A percentile compares a stretch with the other conserved stretches of the same genome.
Evolutionary conservation across 2,797 vertebrate genomes (phyloP).

Genomic region (Pristis pectinata): DNA sequence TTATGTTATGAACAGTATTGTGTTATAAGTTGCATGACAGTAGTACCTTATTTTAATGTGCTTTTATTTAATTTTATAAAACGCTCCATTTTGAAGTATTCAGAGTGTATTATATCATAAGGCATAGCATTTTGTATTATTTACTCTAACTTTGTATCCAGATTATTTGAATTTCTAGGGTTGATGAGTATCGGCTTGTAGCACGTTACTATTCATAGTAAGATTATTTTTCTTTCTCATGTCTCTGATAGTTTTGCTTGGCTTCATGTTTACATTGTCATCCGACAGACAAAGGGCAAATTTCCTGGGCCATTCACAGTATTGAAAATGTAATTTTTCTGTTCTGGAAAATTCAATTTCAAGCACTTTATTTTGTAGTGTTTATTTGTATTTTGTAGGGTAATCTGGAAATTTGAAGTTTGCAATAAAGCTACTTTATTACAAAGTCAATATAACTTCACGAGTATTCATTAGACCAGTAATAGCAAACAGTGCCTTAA

Average conservation of each 20-base stretch:
- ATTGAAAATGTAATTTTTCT: slow-evolving; percentile 26
- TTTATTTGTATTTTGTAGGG: neutral
- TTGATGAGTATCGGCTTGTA: slow-evolving; percentile 64
- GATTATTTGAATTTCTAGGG: slow-evolving; percentile 52
- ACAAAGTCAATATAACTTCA: neutral
- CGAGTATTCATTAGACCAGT: neutral
- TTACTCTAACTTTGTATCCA: slow-evolving; percentile 44
- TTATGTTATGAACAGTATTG: slow-evolving; percentile 19
- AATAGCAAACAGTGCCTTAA: slow-evolving; percentile 1
- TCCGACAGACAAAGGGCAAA: slow-evolving; percentile 35
- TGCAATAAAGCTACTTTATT: neutral
- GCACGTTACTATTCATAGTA: slow-evolving; percentile 71
- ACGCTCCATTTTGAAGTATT: slow-evolving; percentile 7
- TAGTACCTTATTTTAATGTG: slow-evolving; percentile 17
- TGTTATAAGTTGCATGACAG: slow-evolving; percentile 34
- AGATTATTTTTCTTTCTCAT: slow-evolving; percentile 64
- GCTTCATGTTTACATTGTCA: slow-evolving; percentile 37
- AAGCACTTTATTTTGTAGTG: neutral
- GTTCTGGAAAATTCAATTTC: slow-evolving; percentile 9
- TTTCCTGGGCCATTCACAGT: slow-evolving; percentile 30
- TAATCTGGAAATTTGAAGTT: neutral
- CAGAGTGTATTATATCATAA: slow-evolving; percentile 32
- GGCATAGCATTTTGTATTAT: slow-evolving; percentile 28
- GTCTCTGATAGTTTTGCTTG: slow-evolving; percentile 47
- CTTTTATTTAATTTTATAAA: slow-evolving; percentile 16